Evolutionary conservation across 37 sponge, comb jelly and placozoan species (phyloP), one percentile per base, ranked within the genome.

Genomic region (Chondrosia reniformis): DNA sequence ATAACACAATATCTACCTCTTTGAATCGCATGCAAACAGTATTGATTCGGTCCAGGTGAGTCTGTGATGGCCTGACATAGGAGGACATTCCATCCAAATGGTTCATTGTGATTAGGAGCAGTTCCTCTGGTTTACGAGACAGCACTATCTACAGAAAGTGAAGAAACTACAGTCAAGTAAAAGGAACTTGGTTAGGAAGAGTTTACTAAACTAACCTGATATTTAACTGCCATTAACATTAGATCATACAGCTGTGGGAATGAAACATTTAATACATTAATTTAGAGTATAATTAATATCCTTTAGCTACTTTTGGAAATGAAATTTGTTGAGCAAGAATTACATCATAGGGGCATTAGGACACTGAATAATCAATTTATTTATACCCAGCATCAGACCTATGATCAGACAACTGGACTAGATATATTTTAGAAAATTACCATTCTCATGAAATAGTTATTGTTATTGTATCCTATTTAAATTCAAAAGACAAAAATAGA

Each of bases 221-320:
- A 89, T 58, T 96, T 96, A 76, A 88, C 64, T 1, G 97, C 86
- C 97, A 96, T 96, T 21, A 85, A 36, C 94, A 96, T 96, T 55
- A 96, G 83, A 49, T 96, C 97, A 40, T 85, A 96, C 0, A 96
- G 91, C 89, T 95, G 63, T 0, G 67, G 69, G 38, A 57, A 12
- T 10, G 45, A 32, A 57, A 34, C 55, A 57, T 34, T 10, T 12
- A 15, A 49, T 15, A 49, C 52, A 49, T 49, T 3, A n/a, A n/a
- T n/a, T n/a, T n/a, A n/a, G n/a, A n/a, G n/a, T n/a, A n/a, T n/a
- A n/a, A n/a, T n/a, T n/a, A n/a, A n/a, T n/a, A n/a, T n/a, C n/a
- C n/a, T n/a, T n/a, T n/a, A n/a, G n/a, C n/a, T n/a, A n/a, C n/a
- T n/a, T n/a, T n/a, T n/a, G n/a, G n/a, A n/a, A n/a, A n/a, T n/a